These are phyloP conservation scores for Dysidea cf. avara DNA, from an alignment of 37 sponge, comb jelly and placozoan genomes.

Conservation along the genomic window DNA sequence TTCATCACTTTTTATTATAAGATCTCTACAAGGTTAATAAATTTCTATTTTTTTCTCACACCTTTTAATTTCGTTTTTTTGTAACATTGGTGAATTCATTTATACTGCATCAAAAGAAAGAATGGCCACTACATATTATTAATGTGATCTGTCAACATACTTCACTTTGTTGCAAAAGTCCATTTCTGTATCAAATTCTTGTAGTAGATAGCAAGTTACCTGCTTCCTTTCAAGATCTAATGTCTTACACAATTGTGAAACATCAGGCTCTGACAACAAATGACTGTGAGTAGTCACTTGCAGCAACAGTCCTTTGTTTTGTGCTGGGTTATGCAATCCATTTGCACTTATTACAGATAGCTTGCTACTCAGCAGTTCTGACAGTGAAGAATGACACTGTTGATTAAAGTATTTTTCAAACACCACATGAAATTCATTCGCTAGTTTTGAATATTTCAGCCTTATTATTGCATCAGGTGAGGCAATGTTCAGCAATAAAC, in stretches of 20 bases:
- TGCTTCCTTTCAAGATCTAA: background rate
- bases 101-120: too few species aligned
- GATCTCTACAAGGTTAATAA: too few species aligned
- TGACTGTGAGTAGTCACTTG: constrained; percentile 87
- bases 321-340: too few species aligned
- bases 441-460: constrained; percentile 19
- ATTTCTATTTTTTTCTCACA: too few species aligned
- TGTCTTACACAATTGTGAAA: constrained; percentile 16
- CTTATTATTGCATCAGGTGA: constrained; percentile 70
- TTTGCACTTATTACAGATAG: too few species aligned
- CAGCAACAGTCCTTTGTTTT: background rate
- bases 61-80: too few species aligned
- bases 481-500: constrained; percentile 55
- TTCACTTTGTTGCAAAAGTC: constrained; percentile 72
- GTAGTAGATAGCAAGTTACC: constrained; percentile 34
- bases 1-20: too few species aligned
- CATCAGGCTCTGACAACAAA: constrained; percentile 50
- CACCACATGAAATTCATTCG: background rate
- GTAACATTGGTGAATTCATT: too few species aligned
- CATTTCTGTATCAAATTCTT: constrained; percentile 81
- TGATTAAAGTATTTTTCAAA: constrained; percentile 33
- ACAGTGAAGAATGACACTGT: constrained; percentile 48
- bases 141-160: constrained; percentile 24
- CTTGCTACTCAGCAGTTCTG: constrained; percentile 16
- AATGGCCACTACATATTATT: too few species aligned